Conservation (phyloP, 2,113 vertebrate genomes). For the Ictalurus punctatus region DNA sequence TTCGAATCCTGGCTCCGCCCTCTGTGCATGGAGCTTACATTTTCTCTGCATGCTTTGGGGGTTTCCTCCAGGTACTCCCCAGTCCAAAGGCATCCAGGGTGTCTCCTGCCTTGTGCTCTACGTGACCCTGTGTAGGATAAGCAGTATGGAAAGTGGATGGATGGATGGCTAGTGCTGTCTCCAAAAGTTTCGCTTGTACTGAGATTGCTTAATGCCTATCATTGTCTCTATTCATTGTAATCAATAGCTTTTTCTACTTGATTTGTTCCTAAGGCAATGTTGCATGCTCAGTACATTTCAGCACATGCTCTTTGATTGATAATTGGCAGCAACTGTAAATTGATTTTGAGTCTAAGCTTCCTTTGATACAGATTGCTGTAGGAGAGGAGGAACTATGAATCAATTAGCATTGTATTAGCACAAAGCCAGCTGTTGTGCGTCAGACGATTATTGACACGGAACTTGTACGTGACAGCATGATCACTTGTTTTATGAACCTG, state of each 20-base stretch:
- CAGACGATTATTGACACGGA: constrained; percentile 19
- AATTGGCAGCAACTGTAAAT: constrained; percentile 40
- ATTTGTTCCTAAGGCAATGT: constrained; percentile 26
- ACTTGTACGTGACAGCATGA: constrained; percentile 37
- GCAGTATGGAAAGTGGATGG: no score
- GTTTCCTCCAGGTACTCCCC: no score
- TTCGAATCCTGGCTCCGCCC: no score
- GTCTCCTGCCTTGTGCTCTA: no score
- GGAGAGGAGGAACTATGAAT: constrained; percentile 15
- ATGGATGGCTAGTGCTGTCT: neutral
- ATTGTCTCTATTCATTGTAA: constrained; percentile 52
- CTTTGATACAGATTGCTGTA: constrained; percentile 6
- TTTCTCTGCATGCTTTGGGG: no score
- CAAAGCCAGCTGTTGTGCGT: constrained; percentile 40
- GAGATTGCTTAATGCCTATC: constrained; percentile 70
- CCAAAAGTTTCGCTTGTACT: constrained; percentile 65
- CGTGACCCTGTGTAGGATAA: no score
- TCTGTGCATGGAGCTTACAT: no score
- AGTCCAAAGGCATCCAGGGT: no score
- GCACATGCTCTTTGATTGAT: constrained; percentile 51
- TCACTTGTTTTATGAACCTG: constrained; percentile 61
- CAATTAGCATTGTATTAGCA: constrained; percentile 39
- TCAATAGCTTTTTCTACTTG: constrained; percentile 42
- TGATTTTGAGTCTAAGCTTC: constrained; percentile 1
- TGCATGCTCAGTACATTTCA: constrained; percentile 29